Percentiles rank a stretch among this genome's conserved stretches.
phyloP scores from a whole-genome alignment of 2,797 vertebrate genomes.

The Siniperca obscura region DNA sequence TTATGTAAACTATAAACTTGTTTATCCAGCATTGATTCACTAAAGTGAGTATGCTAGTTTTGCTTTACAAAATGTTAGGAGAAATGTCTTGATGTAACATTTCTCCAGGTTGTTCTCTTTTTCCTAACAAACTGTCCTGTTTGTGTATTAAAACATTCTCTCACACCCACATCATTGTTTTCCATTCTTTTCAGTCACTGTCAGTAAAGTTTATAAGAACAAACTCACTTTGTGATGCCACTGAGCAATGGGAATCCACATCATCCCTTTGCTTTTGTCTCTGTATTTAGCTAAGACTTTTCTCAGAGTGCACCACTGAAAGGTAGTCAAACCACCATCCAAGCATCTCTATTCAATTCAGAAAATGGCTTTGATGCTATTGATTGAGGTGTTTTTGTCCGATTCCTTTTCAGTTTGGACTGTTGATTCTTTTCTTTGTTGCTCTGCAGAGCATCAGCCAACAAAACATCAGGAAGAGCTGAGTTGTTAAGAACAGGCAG shows the following conservation, averaged over 20 bases:
- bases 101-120: neutral
- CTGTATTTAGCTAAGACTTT: conserved; percentile 73
- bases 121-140: too few relatives aligned
- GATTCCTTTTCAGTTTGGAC: conserved; percentile 63
- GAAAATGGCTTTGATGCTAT: conserved; percentile 72
- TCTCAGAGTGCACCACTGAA: conserved; percentile 58
- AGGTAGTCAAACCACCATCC: conserved; percentile 58
- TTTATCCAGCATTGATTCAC: neutral
- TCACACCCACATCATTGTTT: conserved; percentile 5
- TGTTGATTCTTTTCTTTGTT: conserved; percentile 66
- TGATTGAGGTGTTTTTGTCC: conserved; percentile 68
- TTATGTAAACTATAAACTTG: too few relatives aligned
- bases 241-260: conserved; percentile 67
- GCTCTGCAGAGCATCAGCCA: conserved; percentile 60
- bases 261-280: conserved; percentile 67
- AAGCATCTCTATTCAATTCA: conserved; percentile 52
- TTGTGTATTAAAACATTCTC: conserved; percentile 29
- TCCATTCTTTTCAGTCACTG: conserved; percentile 61
- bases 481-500: conserved; percentile 68
- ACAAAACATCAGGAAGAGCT: conserved; percentile 72
- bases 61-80: neutral
- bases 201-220: conserved; percentile 75
- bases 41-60: neutral
- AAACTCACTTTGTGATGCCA: conserved; percentile 74
- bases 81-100: neutral